phyloP scores from a whole-genome alignment of 2,797 vertebrate genomes.

The Sebastes matsubarae region DNA sequence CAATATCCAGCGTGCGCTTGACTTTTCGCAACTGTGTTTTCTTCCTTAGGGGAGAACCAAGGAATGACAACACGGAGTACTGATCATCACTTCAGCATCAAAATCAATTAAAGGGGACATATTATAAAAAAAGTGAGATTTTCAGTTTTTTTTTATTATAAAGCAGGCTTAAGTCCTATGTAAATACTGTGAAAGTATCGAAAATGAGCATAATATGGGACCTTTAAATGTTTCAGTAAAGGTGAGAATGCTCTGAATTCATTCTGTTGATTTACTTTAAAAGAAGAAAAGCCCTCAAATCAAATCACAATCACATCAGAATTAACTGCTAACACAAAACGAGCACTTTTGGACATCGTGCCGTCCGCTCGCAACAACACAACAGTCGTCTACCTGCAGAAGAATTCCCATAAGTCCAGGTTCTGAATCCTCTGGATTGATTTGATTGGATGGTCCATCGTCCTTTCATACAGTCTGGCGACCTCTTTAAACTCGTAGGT shows the following conservation, averaged over 20 bases:
- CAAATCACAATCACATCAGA: not conserved
- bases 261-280: not conserved
- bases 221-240: not conserved
- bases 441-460: constrained; percentile 92
- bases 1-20: constrained; percentile 87
- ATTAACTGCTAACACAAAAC: not conserved
- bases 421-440: constrained; percentile 97
- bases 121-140: too few relatives aligned
- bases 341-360: not conserved
- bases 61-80: constrained; percentile 40
- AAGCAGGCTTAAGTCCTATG: too few relatives aligned
- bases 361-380: not conserved
- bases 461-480: constrained; percentile 91
- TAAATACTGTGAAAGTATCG: too few relatives aligned
- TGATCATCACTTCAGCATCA: constrained; percentile 16
- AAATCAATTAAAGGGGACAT: not conserved
- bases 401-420: constrained; percentile 97
- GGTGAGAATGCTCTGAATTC: not conserved
- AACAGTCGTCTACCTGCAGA: constrained; percentile 88
- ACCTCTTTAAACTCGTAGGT: constrained; percentile 97
- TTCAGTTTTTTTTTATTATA: too few relatives aligned
- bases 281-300: not conserved
- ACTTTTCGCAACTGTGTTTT: constrained; percentile 95
- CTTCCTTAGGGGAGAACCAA: constrained; percentile 84
- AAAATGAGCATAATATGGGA: too few relatives aligned